Evolutionary conservation across 2,888 invertebrate species (phyloP), one percentile per base, ranked within the genome.

Genomic region (Chironomus riparius): DNA sequence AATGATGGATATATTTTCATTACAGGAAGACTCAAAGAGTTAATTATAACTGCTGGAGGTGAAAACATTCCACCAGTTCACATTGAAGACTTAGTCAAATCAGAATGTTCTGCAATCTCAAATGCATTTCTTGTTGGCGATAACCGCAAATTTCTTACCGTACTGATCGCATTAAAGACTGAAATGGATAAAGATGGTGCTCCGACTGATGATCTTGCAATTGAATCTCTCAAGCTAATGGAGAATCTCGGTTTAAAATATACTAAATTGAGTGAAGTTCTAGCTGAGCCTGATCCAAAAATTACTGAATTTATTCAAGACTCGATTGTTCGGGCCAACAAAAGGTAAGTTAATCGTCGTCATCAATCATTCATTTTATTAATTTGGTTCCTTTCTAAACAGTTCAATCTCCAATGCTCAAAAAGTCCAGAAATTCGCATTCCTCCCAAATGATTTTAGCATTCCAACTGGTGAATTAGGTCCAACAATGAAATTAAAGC

Each of bases 31-130:
- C 87, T 88, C 78, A 89, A 89, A 89, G 97, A 97, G 83, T 82
- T 97, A 68, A 86, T 97, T 70, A 96, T 97, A 79, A 97, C 97
- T 1, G 95, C 97, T 68, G 97, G 97, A 38, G 97, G 97, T 50
- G 97, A 97, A 85, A 97, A 97, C 83, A 88, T 94, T 80, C 89
- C 97, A 4, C 96, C 97, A 0, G 91, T 95, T 22, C 88, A 91
- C 47, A 94, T 96, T 79, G 97, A 97, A 84, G 92, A 96, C 80
- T 83, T 86, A 69, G 87, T 97, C 21, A 91, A 92, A 81, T 85
- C 88, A 4, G 91, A 92, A 81, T 84, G 96, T 69, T 89, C 92
- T 15, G 87, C 88, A 78, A 83, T 97, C 21, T 93, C 93, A 79
- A 91, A 94, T 84, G 94, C 91, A 2, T 90, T 96, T 82, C 86